A percentile compares a stretch with the other conserved stretches of the same genome.
These are phyloP conservation scores for Sphyrna mokarran DNA, from an alignment of 2,113 vertebrate species.

Conservation along the genomic window DNA sequence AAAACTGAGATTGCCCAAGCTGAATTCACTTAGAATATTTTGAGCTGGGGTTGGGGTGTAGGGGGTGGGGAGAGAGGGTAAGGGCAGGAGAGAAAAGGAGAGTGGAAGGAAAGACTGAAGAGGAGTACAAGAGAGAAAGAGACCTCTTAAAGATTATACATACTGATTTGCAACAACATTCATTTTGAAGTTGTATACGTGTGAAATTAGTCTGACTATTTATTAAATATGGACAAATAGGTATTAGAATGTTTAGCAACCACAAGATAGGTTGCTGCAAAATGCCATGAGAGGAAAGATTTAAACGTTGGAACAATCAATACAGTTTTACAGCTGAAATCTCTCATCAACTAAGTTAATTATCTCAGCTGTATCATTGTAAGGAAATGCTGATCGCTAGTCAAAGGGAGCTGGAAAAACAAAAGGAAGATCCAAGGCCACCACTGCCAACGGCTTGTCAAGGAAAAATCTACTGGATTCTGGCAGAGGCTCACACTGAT, in stretches of 20 bases:
- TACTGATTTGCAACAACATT: background rate
- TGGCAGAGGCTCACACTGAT: background rate
- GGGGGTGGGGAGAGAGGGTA: no score
- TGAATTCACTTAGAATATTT: background rate
- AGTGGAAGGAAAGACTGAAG: no score
- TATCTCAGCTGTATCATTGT: background rate
- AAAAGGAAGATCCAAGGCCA: background rate
- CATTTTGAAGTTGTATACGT: background rate
- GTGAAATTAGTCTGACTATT: background rate
- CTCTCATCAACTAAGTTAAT: background rate
- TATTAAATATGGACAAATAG: background rate
- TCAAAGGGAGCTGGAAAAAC: background rate
- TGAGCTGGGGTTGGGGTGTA: background rate
- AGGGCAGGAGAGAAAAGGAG: no score
- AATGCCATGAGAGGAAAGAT: background rate
- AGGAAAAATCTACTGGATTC: background rate
- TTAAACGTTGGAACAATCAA: background rate
- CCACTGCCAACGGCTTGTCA: background rate
- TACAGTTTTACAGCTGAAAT: background rate
- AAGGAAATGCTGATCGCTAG: background rate
- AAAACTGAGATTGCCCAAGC: background rate
- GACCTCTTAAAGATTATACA: background rate
- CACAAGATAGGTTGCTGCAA: background rate
- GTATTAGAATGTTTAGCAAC: background rate
- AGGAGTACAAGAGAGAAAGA: background rate